A percentile compares a stretch with the other conserved stretches of the same genome.
phyloP scores from a whole-genome alignment of 2,113 vertebrate genomes.

The Lepidothrix coronata region DNA sequence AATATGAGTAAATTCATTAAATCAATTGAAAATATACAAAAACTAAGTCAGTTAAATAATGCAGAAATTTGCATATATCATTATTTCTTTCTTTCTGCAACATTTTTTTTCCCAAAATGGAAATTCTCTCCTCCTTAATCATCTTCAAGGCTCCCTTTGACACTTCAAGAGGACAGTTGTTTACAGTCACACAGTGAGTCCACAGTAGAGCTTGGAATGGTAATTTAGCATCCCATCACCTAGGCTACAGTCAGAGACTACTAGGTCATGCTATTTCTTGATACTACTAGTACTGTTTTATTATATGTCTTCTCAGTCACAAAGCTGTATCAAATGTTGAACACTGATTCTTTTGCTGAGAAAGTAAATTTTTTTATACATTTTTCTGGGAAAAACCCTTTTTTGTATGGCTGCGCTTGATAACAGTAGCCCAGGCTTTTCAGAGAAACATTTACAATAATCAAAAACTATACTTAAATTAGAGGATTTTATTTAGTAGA shows the following conservation, averaged over 20 bases:
- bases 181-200: not conserved
- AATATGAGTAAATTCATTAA: not conserved
- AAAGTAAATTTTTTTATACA: not conserved
- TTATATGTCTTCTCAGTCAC: not conserved
- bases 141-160: not conserved
- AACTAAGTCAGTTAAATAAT: not conserved
- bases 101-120: accelerated
- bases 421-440: not conserved
- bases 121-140: not conserved
- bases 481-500: not conserved
- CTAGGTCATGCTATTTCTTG: not conserved
- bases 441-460: not conserved
- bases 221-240: not conserved
- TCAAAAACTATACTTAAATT: not conserved
- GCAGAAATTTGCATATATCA: not conserved
- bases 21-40: not conserved
- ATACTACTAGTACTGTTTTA: not conserved
- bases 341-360: not conserved
- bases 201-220: not conserved
- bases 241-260: not conserved
- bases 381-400: not conserved
- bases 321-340: not conserved
- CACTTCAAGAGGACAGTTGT: not conserved
- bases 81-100: not conserved
- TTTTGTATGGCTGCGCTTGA: not conserved